These are phyloP conservation scores for Eulithis testata DNA, from an alignment of 2,888 invertebrate species.

Conservation along the genomic window DNA sequence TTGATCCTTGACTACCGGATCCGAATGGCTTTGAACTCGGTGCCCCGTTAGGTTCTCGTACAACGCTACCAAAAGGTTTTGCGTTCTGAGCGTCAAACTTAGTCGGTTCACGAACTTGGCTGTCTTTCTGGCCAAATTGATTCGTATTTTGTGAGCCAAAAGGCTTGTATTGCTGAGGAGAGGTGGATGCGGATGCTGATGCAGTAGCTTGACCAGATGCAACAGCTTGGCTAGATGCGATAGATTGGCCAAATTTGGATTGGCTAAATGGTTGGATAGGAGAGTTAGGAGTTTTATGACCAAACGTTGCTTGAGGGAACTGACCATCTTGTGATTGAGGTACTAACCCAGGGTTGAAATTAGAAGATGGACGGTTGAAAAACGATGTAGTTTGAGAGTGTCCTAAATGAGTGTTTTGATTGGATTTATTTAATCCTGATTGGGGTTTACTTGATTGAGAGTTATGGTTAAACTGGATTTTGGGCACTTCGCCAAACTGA, in stretches of 20 bases:
- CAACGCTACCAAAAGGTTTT: constrained; percentile 7
- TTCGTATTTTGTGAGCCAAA: constrained; percentile 19
- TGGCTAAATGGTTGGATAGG: constrained; percentile 26
- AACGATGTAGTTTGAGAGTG: constrained; percentile 14
- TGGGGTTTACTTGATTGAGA: constrained; percentile 18
- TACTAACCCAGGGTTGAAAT: constrained; percentile 40
- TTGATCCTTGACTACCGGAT: constrained; percentile 9
- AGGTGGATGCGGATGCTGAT: constrained; percentile 20
- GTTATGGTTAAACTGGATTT: constrained; percentile 29
- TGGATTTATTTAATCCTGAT: constrained; percentile 20
- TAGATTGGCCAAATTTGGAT: constrained; percentile 33
- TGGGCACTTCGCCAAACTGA: constrained; percentile 8
- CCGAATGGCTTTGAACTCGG: constrained; percentile 10
- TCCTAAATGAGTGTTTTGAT: constrained; percentile 23
- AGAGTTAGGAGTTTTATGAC: constrained; percentile 18
- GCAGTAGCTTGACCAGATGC: constrained; percentile 29
- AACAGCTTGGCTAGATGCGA: constrained; percentile 28
- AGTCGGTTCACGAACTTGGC: constrained; percentile 8
- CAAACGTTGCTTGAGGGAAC: constrained; percentile 13
- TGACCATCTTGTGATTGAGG: constrained; percentile 34
- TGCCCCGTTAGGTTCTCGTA: constrained; percentile 3
- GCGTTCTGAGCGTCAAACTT: constrained; percentile 7
- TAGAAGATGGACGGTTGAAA: constrained; percentile 33
- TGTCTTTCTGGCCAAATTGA: constrained; percentile 17
- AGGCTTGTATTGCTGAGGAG: constrained; percentile 24